Conservation (phyloP, 2,888 invertebrate genomes). For the Aleiodes alternator region DNA sequence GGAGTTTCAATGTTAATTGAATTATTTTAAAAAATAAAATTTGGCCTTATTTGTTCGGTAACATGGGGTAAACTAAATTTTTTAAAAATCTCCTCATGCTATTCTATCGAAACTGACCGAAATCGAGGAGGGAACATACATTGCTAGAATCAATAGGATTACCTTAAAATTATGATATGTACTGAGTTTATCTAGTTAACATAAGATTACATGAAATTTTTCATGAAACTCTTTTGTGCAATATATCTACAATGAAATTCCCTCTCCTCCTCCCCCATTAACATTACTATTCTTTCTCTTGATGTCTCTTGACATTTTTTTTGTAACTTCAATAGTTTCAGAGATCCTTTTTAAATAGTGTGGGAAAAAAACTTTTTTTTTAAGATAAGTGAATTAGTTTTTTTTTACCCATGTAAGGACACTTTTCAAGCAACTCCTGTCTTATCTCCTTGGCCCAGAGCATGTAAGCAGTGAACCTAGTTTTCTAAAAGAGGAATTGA, state of each 20-base stretch:
- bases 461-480: slow-evolving; percentile 92
- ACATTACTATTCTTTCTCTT: too few relatives aligned
- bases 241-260: background rate
- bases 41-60: too few relatives aligned
- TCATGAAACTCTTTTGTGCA: background rate
- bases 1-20: too few relatives aligned
- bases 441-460: slow-evolving; percentile 92
- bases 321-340: background rate
- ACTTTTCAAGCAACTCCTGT: slow-evolving; percentile 83
- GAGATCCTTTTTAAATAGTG: background rate
- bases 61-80: too few relatives aligned
- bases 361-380: background rate
- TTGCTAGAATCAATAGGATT: too few relatives aligned
- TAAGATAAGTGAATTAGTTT: background rate
- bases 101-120: too few relatives aligned
- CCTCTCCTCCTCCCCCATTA: too few relatives aligned
- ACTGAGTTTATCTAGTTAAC: background rate
- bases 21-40: too few relatives aligned
- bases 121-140: too few relatives aligned
- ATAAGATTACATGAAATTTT: background rate
- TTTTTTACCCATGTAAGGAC: slow-evolving; percentile 83
- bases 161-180: background rate
- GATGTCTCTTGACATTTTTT: too few relatives aligned
- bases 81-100: too few relatives aligned
- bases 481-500: slow-evolving; percentile 76